A percentile compares a stretch with the other conserved stretches of the same genome.
These are phyloP conservation scores for Andrena haemorrhoa DNA, from an alignment of 2,888 invertebrate genomes.

Conservation along the genomic window DNA sequence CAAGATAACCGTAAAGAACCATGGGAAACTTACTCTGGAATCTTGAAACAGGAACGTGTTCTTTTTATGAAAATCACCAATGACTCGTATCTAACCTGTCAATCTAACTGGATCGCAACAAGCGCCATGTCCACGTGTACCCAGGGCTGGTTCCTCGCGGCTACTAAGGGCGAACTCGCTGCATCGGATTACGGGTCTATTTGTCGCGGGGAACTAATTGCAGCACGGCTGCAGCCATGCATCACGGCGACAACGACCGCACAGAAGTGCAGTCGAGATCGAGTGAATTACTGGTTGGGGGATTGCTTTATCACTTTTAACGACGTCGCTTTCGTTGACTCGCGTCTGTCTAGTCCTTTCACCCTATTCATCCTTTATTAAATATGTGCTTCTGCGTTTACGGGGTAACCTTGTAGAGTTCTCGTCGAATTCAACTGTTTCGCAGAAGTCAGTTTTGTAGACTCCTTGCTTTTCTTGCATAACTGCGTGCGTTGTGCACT, in stretches of 20 bases:
- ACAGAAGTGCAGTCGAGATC: constrained; percentile 66
- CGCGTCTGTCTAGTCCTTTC: constrained; percentile 8
- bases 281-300: constrained; percentile 74
- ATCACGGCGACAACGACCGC: constrained; percentile 72
- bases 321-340: constrained; percentile 58
- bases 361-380: not conserved
- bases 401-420: no score
- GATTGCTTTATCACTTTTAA: constrained; percentile 77
- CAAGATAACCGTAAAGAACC: no score
- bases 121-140: constrained; percentile 10
- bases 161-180: constrained; percentile 41
- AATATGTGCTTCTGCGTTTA: not conserved
- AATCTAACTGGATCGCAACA: constrained; percentile 24
- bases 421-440: no score
- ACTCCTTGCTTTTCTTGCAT: no score
- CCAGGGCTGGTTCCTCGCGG: constrained; percentile 28
- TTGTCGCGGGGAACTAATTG: constrained; percentile 79
- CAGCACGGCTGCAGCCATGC: constrained; percentile 74
- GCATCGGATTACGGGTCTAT: constrained; percentile 73
- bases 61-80: no score
- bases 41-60: no score
- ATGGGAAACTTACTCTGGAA: no score
- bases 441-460: no score
- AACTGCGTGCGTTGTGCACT: no score
- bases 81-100: not conserved